Base-by-base conservation (phyloP, 2,888 invertebrate genomes). In the Matsumyia berberina region DNA sequence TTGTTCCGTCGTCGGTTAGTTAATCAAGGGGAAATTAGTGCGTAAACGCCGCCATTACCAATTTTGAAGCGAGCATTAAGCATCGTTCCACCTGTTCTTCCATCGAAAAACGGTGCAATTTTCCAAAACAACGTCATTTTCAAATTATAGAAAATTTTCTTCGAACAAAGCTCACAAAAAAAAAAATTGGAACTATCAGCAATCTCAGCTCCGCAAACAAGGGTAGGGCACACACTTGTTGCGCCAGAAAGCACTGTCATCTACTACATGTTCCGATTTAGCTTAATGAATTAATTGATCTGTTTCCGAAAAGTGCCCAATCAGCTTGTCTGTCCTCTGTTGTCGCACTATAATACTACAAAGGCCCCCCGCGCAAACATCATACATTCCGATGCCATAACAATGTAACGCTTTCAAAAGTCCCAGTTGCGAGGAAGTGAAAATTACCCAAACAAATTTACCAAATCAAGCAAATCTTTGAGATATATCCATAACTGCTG, bases 211-310 rank as follows among this genome's bases (percentile, higher is more conserved):
- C 53, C 5, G 17, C 7, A 8, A 29, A 29, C n/a, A 46, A 24
- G 7, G 6, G 8, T 58, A 37, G 24, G 24, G 24, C 24, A 24
- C 24, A 24, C 19, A 35, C 19, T 15, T 11, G 24, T 58, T 58
- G 1, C 29, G n/a, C 11, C 17, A 39, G 44, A 19, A 46, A 46
- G 12, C 6, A 33, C 46, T 33, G n/a, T 42, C 33, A 49, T 66
- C 51, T 15, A 51, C n/a, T n/a, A 29, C 4, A 17, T 31, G 6
- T 67, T 53, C 42, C 55, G 42, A 53, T 67, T 53, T 6, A 31
- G 29, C 49, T 67, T 31, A 67, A 55, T 67, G 53, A 67, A 55
- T 67, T 67, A 67, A 67, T 53, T 31, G 17, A 55, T 64, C 39
- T 58, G 37, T 49, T 64, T 46, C 15, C 4, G 39, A 60, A 31